Base-by-base conservation (phyloP, 2,888 invertebrate genomes). In the Rhopalosiphum nymphaeae region DNA sequence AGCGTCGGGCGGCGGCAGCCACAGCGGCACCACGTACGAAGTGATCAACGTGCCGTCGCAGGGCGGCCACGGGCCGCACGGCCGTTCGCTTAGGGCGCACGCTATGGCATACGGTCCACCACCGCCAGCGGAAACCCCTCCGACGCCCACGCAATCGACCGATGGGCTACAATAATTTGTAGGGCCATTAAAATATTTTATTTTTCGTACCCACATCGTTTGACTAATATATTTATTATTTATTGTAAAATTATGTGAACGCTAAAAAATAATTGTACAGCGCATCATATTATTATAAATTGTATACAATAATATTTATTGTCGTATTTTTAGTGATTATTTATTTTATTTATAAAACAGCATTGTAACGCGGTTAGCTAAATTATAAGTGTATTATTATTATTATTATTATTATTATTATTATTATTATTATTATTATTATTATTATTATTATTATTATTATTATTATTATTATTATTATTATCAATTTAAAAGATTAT, bases 41-140 rank as follows among this genome's bases (percentile, higher is more conserved):
- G 95, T 95, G 56, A 95, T 95, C 91, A 95, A 95, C 84, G 95
- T 95, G 49, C 95, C 95, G 11, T 46, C 92, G 10, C 86, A 86
- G n/a, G n/a, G 91, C 13, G 92, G 91, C 0, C 95, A 95, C 91
- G 94, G 94, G 0, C 56, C 93, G 9, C 94, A 94, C 89, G 94
- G 92, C 25, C 92, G 94, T 10, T 92, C 89, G 42, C 29, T 94
- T 9, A 42, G 78, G 44, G 94, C 91, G 36, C 91, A 94, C 86
- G 29, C 53, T 26, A 25, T 94, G 61, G 94, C 94, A 0, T 94
- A 94, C 67, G 94, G 94, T 3, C 36, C 53, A 3, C 91, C 94
- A 25, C n/a, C 84, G 26, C 36, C 84, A 0, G 44, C n/a, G n/a
- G 92, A 67, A 53, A 29, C 29, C 49, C n/a, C 61, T 9, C 26